A percentile compares a stretch with the other conserved stretches of the same genome.
These are phyloP conservation scores for Limanda limanda DNA, from an alignment of 2,113 vertebrate species.

Conservation along the genomic window DNA sequence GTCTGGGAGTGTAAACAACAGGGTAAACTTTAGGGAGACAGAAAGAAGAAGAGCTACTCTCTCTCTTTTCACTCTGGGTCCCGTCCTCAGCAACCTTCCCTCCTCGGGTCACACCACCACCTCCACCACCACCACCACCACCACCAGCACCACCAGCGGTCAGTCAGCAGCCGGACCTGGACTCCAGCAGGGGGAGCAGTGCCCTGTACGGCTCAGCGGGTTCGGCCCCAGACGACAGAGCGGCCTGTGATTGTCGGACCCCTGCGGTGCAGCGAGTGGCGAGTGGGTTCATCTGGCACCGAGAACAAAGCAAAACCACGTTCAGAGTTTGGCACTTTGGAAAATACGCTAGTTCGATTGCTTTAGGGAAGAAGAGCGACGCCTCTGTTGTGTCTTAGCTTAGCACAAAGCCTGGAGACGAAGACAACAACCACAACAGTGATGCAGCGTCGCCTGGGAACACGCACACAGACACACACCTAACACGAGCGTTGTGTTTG, in stretches of 20 bases:
- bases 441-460: too few species aligned
- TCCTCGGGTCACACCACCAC: slow-evolving; percentile 18
- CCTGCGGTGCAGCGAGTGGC: slow-evolving; percentile 15
- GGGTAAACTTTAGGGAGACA: slow-evolving; percentile 72
- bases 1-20: slow-evolving; percentile 85
- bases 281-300: slow-evolving; percentile 25
- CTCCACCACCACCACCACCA: neutral
- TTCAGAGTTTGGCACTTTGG: neutral
- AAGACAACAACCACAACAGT: too few species aligned
- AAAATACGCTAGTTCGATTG: neutral
- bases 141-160: neutral
- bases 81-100: slow-evolving; percentile 70
- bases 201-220: neutral
- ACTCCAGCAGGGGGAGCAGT: neutral
- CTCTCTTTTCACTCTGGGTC: slow-evolving; percentile 48
- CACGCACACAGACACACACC: too few species aligned
- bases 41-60: slow-evolving; percentile 66
- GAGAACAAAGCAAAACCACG: neutral
- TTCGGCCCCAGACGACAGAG: neutral
- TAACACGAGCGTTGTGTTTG: too few species aligned
- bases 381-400: too few species aligned
- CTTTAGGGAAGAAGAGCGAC: neutral
- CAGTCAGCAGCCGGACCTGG: slow-evolving; percentile 19
- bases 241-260: slow-evolving; percentile 73
- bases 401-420: too few species aligned